Evolutionary conservation across 2,888 invertebrate genomes (phyloP).

Genomic region (Aphidius colemani): DNA sequence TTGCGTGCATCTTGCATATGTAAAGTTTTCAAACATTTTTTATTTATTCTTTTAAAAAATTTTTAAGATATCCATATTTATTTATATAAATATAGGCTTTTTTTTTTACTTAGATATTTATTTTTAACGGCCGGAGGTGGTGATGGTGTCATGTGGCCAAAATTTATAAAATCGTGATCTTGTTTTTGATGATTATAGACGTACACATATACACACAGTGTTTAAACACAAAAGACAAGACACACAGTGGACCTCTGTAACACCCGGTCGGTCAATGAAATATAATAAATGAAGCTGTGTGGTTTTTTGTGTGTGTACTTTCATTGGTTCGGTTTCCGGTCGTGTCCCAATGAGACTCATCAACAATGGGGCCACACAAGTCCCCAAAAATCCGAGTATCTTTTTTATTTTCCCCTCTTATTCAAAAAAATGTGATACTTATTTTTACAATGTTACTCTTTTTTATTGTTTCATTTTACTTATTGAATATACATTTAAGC

Average conservation of each 20-base stretch:
- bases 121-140: constrained; percentile 10
- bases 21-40: constrained; percentile 30
- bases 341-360: background rate
- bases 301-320: constrained; percentile 10
- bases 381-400: constrained; percentile 16
- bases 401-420: background rate
- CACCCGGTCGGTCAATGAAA: no score
- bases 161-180: constrained; percentile 2
- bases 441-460: background rate
- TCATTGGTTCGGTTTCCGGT: constrained; percentile 51
- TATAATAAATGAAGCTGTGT: no score
- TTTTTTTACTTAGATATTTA: background rate
- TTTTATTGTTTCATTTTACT: constrained; percentile 19
- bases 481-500: constrained; percentile 3
- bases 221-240: no score
- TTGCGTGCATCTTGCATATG: constrained; percentile 43
- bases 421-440: background rate
- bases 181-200: constrained; percentile 25
- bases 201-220: background rate
- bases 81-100: background rate
- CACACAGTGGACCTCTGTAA: no score
- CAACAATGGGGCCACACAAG: constrained; percentile 1
- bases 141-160: constrained; percentile 33
- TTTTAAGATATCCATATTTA: no score
- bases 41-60: no score